Base-by-base conservation (phyloP, 2,888 invertebrate genomes). In the Mesorhabditis sp. region DNA sequence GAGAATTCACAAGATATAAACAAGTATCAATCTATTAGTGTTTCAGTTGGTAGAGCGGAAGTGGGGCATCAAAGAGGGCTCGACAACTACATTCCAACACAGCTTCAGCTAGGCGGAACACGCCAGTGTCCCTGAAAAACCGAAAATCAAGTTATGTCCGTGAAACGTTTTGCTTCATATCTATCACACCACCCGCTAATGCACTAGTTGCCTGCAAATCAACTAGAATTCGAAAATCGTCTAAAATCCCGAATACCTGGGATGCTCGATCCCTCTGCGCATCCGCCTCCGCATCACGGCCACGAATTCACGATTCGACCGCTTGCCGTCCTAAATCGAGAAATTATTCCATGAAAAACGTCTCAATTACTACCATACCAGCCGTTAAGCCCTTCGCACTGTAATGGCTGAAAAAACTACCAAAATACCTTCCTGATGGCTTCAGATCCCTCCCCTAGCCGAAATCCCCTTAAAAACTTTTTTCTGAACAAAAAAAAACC, bases 211-310 rank as follows among this genome's bases (percentile, higher is more conserved):
- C 28, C 28, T 28, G 28, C 28, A 28, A 28, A 28, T 28, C 28
- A 28, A 28, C 28, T 28, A 28, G 28, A 28, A 28, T 28, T 28
- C 28, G 28, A 28, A 28, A 28, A 28, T 28, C 28, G 28, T 28
- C 28, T 28, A 28, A 28, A 28, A 28, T 28, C 28, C 28, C 28
- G 28, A 28, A 28, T 28, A 50, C 87, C 97, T 97, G 0, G 97
- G 95, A 85, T 95, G 94, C 86, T 97, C 96, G 65, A 98, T 88
- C 0, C 97, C 98, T 67, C 97, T 90, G 75, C 95, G 90, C 13
- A 97, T 89, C 71, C 97, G 90, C 87, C 96, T 94, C 87, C 98
- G 97, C 97, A 98, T 97, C 4, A 98, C 96, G 4, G 95, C 92
- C n/a, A 98, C 93, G 87, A 98, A 98, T 87, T 98, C 98, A 50